A percentile compares a stretch with the other conserved stretches of the same genome.
These are phyloP conservation scores for Dendropsophus ebraccatus DNA, from an alignment of 2,113 vertebrate genomes.

Conservation along the genomic window DNA sequence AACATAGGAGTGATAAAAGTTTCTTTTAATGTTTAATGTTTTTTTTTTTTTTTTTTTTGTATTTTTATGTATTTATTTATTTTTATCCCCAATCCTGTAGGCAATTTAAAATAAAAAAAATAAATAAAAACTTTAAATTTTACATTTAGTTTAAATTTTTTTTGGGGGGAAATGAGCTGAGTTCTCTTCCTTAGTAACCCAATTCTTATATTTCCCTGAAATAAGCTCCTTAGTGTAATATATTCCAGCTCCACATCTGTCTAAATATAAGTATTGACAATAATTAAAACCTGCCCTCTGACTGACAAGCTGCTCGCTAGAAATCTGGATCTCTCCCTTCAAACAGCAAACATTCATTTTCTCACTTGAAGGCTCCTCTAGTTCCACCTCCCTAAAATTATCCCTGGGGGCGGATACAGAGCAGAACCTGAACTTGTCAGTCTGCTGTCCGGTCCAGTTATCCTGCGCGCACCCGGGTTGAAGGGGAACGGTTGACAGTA, in stretches of 20 bases:
- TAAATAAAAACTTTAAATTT: too few relatives aligned
- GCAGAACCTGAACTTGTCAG: conserved; percentile 36
- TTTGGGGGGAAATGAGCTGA: too few relatives aligned
- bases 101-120: too few relatives aligned
- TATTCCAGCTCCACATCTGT: background rate
- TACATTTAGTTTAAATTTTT: too few relatives aligned
- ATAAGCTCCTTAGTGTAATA: background rate
- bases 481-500: conserved; percentile 23
- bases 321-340: conserved; percentile 50
- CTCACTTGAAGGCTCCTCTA: conserved; percentile 3
- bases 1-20: too few relatives aligned
- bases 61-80: too few relatives aligned
- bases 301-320: conserved; percentile 45
- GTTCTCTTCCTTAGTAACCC: background rate
- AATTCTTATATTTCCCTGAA: background rate
- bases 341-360: conserved; percentile 58
- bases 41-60: too few relatives aligned
- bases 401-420: conserved; percentile 50
- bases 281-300: conserved; percentile 50
- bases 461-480: background rate
- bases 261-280: conserved; percentile 44
- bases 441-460: conserved; percentile 34
- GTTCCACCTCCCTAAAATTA: background rate
- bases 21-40: too few relatives aligned
- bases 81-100: too few relatives aligned